Percentiles rank a stretch among this genome's conserved stretches.
Evolutionary conservation across 2,888 invertebrate species (phyloP).

Genomic region (Drosophila mayaguana): DNA sequence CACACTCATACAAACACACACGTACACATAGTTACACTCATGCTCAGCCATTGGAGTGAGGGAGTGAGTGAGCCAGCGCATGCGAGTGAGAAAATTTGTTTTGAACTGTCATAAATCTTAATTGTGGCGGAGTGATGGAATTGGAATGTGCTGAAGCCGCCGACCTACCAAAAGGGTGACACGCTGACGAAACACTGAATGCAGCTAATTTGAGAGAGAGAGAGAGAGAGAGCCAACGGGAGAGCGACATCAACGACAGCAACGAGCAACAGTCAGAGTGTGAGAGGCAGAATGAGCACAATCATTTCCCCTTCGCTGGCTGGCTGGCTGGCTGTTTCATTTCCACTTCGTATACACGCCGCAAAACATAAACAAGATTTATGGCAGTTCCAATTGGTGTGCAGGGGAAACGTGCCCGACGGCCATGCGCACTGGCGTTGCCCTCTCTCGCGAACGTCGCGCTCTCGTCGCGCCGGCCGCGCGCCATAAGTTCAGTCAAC

Average conservation of each 20-base stretch:
- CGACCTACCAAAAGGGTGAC: slow-evolving; percentile 57
- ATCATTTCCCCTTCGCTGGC: slow-evolving; percentile 64
- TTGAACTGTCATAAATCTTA: slow-evolving; percentile 85
- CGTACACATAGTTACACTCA: slow-evolving; percentile 27
- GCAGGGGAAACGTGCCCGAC: slow-evolving; percentile 61
- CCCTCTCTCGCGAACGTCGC: slow-evolving; percentile 22
- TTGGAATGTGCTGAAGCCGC: slow-evolving; percentile 54
- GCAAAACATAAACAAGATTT: slow-evolving; percentile 65
- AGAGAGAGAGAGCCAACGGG: slow-evolving; percentile 17
- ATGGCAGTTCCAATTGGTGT: slow-evolving; percentile 63
- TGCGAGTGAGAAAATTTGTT: slow-evolving; percentile 80
- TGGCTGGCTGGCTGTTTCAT: slow-evolving; percentile 49
- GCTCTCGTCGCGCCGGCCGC: slow-evolving; percentile 58
- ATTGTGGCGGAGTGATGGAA: slow-evolving; percentile 80
- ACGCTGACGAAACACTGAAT: slow-evolving; percentile 67
- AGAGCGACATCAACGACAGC: neutral
- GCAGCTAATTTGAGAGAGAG: slow-evolving; percentile 56
- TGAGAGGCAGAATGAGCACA: slow-evolving; percentile 23
- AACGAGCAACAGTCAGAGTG: slow-evolving; percentile 1
- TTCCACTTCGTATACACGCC: slow-evolving; percentile 53
- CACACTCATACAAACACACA: slow-evolving; percentile 29
- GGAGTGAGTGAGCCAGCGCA: slow-evolving; percentile 69
- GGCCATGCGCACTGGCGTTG: slow-evolving; percentile 38
- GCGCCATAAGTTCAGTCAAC: slow-evolving; percentile 75
- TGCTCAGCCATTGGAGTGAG: slow-evolving; percentile 21